A percentile compares a stretch with the other conserved stretches of the same genome.
Conservation (phyloP, 2,888 invertebrate species). For the Cosmia pyralina region DNA sequence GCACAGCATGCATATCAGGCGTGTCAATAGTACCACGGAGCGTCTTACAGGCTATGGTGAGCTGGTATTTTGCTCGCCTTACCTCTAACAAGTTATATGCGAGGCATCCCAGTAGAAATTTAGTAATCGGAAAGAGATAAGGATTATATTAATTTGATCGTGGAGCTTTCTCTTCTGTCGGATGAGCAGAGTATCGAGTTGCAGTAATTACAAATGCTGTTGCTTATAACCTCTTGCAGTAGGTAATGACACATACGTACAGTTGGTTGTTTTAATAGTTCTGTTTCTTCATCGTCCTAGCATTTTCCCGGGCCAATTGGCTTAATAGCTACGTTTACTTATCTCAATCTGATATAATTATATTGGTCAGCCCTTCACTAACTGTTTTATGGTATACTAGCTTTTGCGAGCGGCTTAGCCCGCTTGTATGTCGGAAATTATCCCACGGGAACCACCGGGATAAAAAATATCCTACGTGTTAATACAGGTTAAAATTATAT, state of each 20-base stretch:
- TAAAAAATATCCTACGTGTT: too few species aligned
- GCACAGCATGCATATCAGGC: too few species aligned
- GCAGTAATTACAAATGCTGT: slow-evolving; percentile 41
- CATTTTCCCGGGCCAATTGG: slow-evolving; percentile 17
- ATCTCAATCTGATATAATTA: slow-evolving; percentile 32
- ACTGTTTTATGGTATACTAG: slow-evolving; percentile 7
- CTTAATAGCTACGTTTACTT: slow-evolving; percentile 23
- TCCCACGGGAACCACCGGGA: too few species aligned
- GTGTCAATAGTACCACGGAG: too few species aligned
- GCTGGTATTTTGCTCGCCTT: too few species aligned
- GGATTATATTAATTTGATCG: slow-evolving; percentile 39
- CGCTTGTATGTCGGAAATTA: too few species aligned
- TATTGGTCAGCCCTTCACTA: slow-evolving; percentile 18
- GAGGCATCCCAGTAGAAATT: too few species aligned
- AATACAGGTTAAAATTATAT: too few species aligned
- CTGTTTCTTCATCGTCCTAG: slow-evolving; percentile 19
- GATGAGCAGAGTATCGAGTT: slow-evolving; percentile 39
- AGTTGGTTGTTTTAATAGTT: slow-evolving; percentile 18
- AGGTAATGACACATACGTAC: slow-evolving; percentile 5
- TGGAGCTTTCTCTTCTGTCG: slow-evolving; percentile 56
- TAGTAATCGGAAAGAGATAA: too few species aligned
- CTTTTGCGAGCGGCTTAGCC: too few species aligned
- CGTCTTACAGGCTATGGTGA: too few species aligned
- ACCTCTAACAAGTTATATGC: too few species aligned
- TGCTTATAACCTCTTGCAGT: slow-evolving; percentile 21